Evolutionary conservation across 2,113 vertebrate genomes (phyloP).

Genomic region (Prochilodus magdalenae): DNA sequence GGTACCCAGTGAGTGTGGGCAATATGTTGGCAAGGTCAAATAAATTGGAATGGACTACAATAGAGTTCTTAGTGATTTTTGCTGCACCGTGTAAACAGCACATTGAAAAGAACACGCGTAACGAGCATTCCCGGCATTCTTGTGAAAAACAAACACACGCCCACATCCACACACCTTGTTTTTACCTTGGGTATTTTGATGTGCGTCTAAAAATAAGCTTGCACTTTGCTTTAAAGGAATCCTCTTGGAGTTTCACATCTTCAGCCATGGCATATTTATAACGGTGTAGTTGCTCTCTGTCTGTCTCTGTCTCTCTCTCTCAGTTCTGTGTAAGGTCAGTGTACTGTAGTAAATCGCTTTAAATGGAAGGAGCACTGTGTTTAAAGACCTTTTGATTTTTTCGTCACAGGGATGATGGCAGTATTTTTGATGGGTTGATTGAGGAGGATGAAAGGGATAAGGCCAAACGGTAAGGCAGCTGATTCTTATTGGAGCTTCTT

Average conservation of each 20-base stretch:
- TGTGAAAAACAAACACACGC: no score
- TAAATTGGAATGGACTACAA: background rate
- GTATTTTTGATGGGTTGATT: conserved; percentile 98
- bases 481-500: no score
- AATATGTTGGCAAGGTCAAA: background rate
- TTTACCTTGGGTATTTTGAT: conserved; percentile 30
- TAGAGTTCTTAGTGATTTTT: background rate
- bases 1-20: background rate
- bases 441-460: conserved; percentile 99
- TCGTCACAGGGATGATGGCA: conserved; percentile 90
- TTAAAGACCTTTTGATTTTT: conserved; percentile 28
- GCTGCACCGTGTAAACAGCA: background rate
- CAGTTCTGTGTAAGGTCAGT: no score
- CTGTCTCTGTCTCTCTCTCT: background rate
- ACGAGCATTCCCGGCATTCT: background rate
- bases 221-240: conserved; percentile 46
- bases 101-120: background rate
- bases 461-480: conserved; percentile 88
- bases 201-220: conserved; percentile 66
- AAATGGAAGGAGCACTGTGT: background rate
- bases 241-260: conserved; percentile 56
- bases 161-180: background rate
- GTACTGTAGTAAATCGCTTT: no score
- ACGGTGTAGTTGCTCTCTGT: conserved; percentile 44
- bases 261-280: conserved; percentile 63